Percentiles rank a stretch among this genome's conserved stretches.
Conservation (phyloP, 2,888 invertebrate genomes). For the Pegoplata infirma region DNA sequence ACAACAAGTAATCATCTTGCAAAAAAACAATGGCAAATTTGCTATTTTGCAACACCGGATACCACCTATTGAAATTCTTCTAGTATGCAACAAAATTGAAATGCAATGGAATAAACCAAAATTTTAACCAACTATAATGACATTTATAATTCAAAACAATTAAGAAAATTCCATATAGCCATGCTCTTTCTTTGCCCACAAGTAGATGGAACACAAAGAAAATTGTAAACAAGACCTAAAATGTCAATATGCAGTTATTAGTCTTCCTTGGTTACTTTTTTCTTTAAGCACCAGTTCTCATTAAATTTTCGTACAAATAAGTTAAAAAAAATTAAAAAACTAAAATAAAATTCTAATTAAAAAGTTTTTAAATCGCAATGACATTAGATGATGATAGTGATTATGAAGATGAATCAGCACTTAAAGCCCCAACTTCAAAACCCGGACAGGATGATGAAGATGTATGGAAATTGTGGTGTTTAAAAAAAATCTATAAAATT, state of each 20-base stretch:
- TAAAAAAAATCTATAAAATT: background rate
- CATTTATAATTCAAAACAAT: too few species aligned
- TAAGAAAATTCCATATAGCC: background rate
- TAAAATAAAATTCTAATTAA: too few species aligned
- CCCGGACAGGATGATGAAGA: constrained; percentile 40
- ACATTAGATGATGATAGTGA: constrained; percentile 55
- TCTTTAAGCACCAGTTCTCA: constrained; percentile 15
- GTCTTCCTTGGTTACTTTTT: constrained; percentile 50
- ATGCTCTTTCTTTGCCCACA: background rate
- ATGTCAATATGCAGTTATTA: constrained; percentile 56
- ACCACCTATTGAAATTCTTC: too few species aligned
- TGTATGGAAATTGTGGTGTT: constrained; percentile 8
- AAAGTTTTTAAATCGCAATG: constrained; percentile 35
- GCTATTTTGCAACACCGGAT: too few species aligned
- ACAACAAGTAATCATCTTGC: too few species aligned
- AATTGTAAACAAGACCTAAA: constrained; percentile 37
- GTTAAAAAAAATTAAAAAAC: constrained; percentile 30
- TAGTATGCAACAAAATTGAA: too few species aligned
- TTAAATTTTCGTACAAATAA: constrained; percentile 51
- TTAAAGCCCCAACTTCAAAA: constrained; percentile 28
- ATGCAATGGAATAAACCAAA: constrained; percentile 3
- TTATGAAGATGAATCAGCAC: constrained; percentile 51
- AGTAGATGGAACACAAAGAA: constrained; percentile 6
- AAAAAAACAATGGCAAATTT: too few species aligned
- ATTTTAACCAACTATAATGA: too few species aligned